Evolutionary conservation across 2,888 invertebrate species (phyloP).

Genomic region (Syrphus vitripennis): DNA sequence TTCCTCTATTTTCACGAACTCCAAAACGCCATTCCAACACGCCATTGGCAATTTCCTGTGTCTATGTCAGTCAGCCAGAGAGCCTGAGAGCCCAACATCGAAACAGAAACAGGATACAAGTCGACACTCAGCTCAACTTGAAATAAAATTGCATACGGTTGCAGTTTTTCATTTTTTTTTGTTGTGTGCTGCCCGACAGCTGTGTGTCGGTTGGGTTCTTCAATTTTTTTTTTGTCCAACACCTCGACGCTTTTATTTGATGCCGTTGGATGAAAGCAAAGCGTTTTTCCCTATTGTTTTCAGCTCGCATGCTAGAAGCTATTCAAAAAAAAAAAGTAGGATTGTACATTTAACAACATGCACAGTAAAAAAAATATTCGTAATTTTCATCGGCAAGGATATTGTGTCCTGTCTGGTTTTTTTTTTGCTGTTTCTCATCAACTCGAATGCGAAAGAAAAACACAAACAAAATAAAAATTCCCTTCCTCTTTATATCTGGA

Average conservation of each 20-base stretch:
- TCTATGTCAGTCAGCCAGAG: no score
- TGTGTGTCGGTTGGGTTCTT: not conserved
- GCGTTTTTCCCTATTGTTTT: constrained; percentile 34
- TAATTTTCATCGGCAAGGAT: constrained; percentile 15
- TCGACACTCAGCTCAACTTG: not conserved
- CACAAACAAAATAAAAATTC: constrained; percentile 5
- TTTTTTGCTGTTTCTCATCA: not conserved
- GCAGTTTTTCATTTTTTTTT: constrained; percentile 9
- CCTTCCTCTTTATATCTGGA: not conserved
- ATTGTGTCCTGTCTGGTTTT: not conserved
- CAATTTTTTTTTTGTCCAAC: constrained; percentile 1
- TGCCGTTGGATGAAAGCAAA: constrained; percentile 30
- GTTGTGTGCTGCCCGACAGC: constrained; percentile 10
- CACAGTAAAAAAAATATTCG: not conserved
- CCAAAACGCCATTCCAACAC: constrained; percentile 1
- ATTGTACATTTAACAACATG: constrained; percentile 1
- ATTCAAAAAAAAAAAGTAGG: not conserved
- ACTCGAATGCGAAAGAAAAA: not conserved
- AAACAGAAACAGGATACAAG: constrained; percentile 35
- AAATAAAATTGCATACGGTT: constrained; percentile 24
- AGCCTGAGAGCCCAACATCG: constrained; percentile 24
- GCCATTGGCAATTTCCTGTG: constrained; percentile 51
- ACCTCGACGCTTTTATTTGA: constrained; percentile 28
- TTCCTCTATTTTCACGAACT: constrained; percentile 10
- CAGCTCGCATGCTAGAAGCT: constrained; percentile 37